A percentile compares a stretch with the other conserved stretches of the same genome.
phyloP scores from a whole-genome alignment of 2,797 vertebrate species.

The Eremophila alpestris region DNA sequence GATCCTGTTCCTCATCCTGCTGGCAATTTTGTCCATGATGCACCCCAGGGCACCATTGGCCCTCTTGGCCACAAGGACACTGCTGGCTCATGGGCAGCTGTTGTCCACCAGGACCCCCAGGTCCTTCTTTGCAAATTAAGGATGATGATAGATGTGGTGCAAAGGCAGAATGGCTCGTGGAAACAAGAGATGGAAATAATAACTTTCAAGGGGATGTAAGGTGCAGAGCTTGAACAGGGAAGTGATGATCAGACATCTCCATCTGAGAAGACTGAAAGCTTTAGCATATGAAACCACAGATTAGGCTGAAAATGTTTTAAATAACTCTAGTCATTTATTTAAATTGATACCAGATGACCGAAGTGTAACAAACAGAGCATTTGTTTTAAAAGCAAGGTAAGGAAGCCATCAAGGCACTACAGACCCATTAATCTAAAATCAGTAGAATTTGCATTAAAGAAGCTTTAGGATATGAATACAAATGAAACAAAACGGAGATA shows the following conservation, averaged over 20 bases:
- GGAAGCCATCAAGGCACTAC: neutral
- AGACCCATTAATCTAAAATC: neutral
- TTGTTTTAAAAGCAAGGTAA: neutral
- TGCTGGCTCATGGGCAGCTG: neutral
- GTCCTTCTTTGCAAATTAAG: neutral
- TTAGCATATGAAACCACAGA: neutral
- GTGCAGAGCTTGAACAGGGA: neutral
- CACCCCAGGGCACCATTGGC: accelerated
- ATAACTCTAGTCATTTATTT: neutral
- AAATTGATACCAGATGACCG: neutral
- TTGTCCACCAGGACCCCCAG: neutral
- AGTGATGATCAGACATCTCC: neutral
- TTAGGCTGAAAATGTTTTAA: neutral
- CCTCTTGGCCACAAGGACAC: neutral
- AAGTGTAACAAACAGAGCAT: neutral
- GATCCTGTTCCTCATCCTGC: accelerated
- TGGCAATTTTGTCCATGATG: neutral
- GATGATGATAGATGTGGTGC: accelerated
- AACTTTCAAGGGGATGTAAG: neutral
- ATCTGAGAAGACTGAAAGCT: neutral
- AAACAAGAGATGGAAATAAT: neutral
- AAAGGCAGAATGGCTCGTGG: neutral
- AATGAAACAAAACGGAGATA: neutral
- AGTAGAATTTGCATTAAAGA: neutral
- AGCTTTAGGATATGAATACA: neutral